A percentile compares a stretch with the other conserved stretches of the same genome.
These are phyloP conservation scores for Tetramorium parvispinum DNA, from an alignment of 1,140 invertebrate species.

Conservation along the genomic window DNA sequence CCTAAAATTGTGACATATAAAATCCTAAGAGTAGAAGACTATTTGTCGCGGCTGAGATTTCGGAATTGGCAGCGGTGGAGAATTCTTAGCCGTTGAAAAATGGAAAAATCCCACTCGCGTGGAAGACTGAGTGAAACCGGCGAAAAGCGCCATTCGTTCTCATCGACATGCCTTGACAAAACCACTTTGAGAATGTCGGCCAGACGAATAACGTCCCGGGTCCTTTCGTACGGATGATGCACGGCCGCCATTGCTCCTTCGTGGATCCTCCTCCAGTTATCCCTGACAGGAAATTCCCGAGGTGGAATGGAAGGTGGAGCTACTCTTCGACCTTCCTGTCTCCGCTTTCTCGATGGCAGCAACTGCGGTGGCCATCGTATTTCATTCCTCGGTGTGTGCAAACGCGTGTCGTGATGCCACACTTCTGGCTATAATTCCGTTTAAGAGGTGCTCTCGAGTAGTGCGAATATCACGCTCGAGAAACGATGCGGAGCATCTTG, in stretches of 20 bases:
- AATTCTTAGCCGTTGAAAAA: constrained; percentile 48
- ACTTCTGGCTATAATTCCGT: constrained; percentile 63
- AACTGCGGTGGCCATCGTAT: constrained; percentile 51
- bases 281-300: constrained; percentile 67
- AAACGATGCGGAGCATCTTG: constrained; percentile 6
- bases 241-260: constrained; percentile 66
- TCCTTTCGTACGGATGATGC: constrained; percentile 69
- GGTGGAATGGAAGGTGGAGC: constrained; percentile 68
- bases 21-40: not conserved
- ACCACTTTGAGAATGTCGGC: constrained; percentile 66
- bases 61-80: constrained; percentile 5
- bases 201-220: constrained; percentile 66
- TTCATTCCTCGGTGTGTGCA: constrained; percentile 65
- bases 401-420: constrained; percentile 38
- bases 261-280: constrained; percentile 51
- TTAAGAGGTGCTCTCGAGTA: constrained; percentile 56
- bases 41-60: constrained; percentile 54
- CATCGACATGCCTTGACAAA: constrained; percentile 69
- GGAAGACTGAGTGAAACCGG: constrained; percentile 59
- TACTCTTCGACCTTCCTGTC: constrained; percentile 55
- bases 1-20: not conserved
- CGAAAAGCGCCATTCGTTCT: constrained; percentile 63
- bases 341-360: constrained; percentile 9
- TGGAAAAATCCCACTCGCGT: constrained; percentile 47
- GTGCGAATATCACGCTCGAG: constrained; percentile 25